phyloP scores from a whole-genome alignment of 2,797 vertebrate genomes.

The Sebastes itinus region DNA sequence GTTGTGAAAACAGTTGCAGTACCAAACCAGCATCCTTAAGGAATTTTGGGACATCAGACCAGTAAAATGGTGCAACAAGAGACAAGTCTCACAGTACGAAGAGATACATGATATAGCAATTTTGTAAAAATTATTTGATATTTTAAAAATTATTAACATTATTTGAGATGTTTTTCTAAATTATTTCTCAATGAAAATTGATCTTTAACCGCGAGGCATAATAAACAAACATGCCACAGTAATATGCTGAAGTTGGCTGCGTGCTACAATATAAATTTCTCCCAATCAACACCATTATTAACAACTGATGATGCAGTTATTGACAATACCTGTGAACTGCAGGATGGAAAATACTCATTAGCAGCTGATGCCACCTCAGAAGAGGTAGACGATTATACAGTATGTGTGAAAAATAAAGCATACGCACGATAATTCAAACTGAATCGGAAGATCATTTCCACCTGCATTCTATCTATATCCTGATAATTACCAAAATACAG shows the following conservation, averaged over 20 bases:
- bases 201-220: conserved; percentile 10
- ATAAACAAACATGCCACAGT: conserved; percentile 25
- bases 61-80: neutral
- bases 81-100: neutral
- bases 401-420: conserved; percentile 53
- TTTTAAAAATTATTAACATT: neutral
- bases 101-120: neutral
- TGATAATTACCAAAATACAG: conserved; percentile 9
- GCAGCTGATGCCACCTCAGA: conserved; percentile 41
- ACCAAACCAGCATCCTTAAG: neutral
- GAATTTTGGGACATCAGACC: neutral
- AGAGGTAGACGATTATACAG: conserved; percentile 39
- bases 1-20: neutral
- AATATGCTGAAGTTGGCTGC: conserved; percentile 20
- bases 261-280: conserved; percentile 25
- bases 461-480: conserved; percentile 8
- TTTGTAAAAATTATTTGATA: neutral
- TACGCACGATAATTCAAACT: conserved; percentile 21
- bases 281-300: conserved; percentile 63
- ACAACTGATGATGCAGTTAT: conserved; percentile 52
- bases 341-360: conserved; percentile 61
- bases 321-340: conserved; percentile 52
- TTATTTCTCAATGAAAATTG: neutral
- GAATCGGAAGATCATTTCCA: conserved; percentile 41
- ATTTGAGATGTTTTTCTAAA: neutral